Conservation (phyloP, 1,140 invertebrate species). For the Cyrtorhinus lividipennis region DNA sequence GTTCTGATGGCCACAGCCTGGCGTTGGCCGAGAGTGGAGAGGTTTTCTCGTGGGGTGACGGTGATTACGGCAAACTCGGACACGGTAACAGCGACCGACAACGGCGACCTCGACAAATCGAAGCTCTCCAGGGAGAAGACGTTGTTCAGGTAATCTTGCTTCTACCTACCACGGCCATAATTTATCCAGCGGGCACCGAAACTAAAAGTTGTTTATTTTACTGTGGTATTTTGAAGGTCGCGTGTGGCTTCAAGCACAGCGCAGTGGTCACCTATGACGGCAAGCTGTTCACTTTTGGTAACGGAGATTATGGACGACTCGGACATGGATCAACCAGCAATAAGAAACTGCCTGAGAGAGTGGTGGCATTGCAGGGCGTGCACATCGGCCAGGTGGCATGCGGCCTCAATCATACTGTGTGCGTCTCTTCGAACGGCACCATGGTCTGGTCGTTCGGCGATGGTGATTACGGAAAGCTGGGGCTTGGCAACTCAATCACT, state of each 20-base stretch:
- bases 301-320: slow-evolving; percentile 48
- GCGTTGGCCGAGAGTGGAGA: slow-evolving; percentile 44
- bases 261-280: slow-evolving; percentile 49
- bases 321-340: slow-evolving; percentile 44
- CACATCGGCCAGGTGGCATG: slow-evolving; percentile 39
- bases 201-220: no score
- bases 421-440: slow-evolving; percentile 40
- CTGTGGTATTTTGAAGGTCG: slow-evolving; percentile 33
- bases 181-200: no score
- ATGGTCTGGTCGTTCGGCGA: slow-evolving; percentile 53
- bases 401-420: slow-evolving; percentile 49
- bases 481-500: slow-evolving; percentile 39
- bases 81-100: slow-evolving; percentile 52
- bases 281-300: slow-evolving; percentile 50
- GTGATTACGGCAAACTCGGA: slow-evolving; percentile 47
- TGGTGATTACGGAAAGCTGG: slow-evolving; percentile 50
- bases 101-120: slow-evolving; percentile 46
- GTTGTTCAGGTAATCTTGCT: slow-evolving; percentile 40
- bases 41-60: slow-evolving; percentile 44
- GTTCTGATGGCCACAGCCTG: slow-evolving; percentile 45
- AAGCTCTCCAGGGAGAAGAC: slow-evolving; percentile 46
- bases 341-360: slow-evolving; percentile 45
- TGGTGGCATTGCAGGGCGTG: slow-evolving; percentile 31
- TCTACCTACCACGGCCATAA: no score
- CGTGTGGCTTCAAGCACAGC: slow-evolving; percentile 53